These are phyloP conservation scores for Hipparchia sbordonii DNA, from an alignment of 2,888 invertebrate genomes.

Conservation along the genomic window DNA sequence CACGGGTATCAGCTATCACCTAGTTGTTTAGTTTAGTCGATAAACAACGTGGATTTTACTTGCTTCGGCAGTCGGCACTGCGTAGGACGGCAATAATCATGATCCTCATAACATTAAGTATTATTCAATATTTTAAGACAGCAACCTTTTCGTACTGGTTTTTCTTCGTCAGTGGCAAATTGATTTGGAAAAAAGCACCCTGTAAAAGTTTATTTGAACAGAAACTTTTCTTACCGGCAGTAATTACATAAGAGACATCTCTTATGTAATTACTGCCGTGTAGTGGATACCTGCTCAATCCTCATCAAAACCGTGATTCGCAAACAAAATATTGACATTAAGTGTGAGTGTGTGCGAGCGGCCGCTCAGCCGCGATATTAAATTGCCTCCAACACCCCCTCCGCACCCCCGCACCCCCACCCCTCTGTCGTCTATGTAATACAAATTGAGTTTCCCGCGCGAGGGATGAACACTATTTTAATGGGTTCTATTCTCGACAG, in stretches of 20 bases:
- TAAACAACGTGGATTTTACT: no score
- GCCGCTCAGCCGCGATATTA: constrained; percentile 2
- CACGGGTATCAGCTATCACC: no score
- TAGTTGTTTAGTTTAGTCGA: no score
- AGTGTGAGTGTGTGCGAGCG: neutral
- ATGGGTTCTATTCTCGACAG: neutral
- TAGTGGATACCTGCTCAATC: neutral
- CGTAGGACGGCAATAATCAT: no score
- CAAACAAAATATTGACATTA: constrained; percentile 15
- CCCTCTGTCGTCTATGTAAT: neutral
- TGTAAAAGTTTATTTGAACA: neutral
- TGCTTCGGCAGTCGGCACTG: no score
- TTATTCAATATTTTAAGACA: no score
- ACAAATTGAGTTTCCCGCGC: constrained; percentile 1
- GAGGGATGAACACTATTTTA: neutral
- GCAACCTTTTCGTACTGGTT: no score
- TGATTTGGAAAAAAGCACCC: neutral
- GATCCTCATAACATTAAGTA: no score
- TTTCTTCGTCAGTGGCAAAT: no score
- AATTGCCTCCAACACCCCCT: neutral
- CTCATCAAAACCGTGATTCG: constrained; percentile 7
- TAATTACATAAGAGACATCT: neutral
- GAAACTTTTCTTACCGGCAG: no score
- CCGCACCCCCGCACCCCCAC: neutral
- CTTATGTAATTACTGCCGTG: neutral